A percentile compares a stretch with the other conserved stretches of the same genome.
Conservation (phyloP, 2,113 vertebrate species). For the Hemiscyllium ocellatum region DNA sequence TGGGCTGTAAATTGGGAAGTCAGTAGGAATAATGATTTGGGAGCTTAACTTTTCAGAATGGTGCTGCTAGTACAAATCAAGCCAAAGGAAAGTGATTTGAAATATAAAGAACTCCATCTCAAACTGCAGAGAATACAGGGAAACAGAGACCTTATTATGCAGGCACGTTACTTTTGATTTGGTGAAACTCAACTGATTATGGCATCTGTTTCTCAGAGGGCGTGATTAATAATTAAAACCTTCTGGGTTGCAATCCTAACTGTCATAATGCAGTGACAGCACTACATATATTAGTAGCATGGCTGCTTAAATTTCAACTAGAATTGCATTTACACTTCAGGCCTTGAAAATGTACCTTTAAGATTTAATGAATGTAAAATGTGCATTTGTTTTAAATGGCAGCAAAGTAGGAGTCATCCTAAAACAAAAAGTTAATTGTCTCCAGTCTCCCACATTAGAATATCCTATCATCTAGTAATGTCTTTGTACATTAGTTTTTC, state of each 20-base stretch:
- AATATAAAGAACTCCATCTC: background rate
- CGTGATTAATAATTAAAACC: conserved; percentile 32
- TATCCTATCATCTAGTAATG: background rate
- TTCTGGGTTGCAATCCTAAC: conserved; percentile 4
- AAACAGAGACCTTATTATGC: conserved; percentile 4
- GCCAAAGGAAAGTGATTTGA: background rate
- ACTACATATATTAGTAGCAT: conserved; percentile 21
- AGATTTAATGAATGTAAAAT: background rate
- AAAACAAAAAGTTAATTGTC: conserved; percentile 8
- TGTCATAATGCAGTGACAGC: conserved; percentile 24
- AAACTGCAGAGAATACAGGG: background rate
- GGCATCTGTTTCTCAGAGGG: conserved; percentile 34
- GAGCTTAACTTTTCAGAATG: conserved; percentile 1
- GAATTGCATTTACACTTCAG: background rate
- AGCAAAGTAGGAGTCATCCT: background rate
- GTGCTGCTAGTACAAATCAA: background rate
- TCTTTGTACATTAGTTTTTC: background rate
- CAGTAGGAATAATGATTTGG: background rate
- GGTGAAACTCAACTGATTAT: conserved; percentile 31
- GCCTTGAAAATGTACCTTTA: background rate
- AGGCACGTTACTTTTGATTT: conserved; percentile 25
- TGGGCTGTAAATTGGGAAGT: background rate
- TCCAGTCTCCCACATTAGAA: background rate
- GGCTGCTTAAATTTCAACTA: background rate
- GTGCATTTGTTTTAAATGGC: background rate